Evolutionary conservation across 1,140 invertebrate species (phyloP).

Genomic region (Bilobella aurantiaca): DNA sequence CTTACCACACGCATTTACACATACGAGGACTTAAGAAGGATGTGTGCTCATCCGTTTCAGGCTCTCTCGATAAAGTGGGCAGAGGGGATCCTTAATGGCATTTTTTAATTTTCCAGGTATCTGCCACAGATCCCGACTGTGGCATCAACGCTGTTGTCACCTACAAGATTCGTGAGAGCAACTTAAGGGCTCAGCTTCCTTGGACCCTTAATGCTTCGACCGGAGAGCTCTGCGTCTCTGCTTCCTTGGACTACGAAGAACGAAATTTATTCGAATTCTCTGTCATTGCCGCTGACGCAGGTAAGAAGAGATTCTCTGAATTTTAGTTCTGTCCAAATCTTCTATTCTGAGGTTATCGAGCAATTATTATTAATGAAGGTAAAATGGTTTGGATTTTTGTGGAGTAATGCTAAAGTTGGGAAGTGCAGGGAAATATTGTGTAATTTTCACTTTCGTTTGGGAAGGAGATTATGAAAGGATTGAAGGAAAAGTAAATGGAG

Average conservation of each 20-base stretch:
- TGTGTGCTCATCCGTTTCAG: background rate
- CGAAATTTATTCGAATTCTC: constrained; percentile 78
- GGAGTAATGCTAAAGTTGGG: too few relatives aligned
- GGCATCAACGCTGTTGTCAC: constrained; percentile 88
- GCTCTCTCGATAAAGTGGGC: background rate
- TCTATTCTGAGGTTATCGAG: too few relatives aligned
- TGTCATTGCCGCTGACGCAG: constrained; percentile 85
- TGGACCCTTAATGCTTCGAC: constrained; percentile 68
- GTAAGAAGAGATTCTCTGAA: constrained; percentile 48
- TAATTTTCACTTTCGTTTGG: too few relatives aligned
- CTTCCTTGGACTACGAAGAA: constrained; percentile 74
- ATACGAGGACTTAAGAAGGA: too few relatives aligned
- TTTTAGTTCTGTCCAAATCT: background rate
- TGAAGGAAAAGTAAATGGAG: too few relatives aligned
- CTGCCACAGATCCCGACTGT: constrained; percentile 85
- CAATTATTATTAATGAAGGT: too few relatives aligned
- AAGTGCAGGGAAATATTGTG: too few relatives aligned
- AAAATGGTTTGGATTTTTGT: too few relatives aligned
- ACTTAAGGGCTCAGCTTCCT: constrained; percentile 51
- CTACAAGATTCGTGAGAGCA: constrained; percentile 71
- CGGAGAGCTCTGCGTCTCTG: constrained; percentile 79
- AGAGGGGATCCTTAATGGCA: background rate
- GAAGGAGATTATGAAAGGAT: too few relatives aligned
- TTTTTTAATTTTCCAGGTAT: constrained; percentile 54
- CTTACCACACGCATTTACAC: background rate